Conservation (phyloP, 2,113 vertebrate genomes). For the Charadrius vociferus region DNA sequence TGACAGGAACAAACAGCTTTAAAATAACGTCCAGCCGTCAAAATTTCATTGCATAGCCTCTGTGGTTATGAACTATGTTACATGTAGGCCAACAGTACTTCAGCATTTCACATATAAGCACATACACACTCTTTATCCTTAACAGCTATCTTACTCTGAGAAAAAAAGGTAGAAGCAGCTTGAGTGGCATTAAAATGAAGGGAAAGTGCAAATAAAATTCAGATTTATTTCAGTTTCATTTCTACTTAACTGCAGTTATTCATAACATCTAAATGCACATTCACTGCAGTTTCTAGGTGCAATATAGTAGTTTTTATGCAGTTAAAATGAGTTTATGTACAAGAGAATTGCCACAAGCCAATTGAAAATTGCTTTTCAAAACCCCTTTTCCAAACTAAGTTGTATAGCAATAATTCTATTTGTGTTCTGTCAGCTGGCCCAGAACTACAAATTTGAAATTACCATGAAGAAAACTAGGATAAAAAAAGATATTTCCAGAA, state of each 20-base stretch:
- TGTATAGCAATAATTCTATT: slow-evolving; percentile 46
- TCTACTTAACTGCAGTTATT: slow-evolving; percentile 74
- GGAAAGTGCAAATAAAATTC: slow-evolving; percentile 74
- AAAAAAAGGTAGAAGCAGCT: slow-evolving; percentile 53
- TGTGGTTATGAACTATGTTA: slow-evolving; percentile 36
- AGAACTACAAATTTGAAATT: slow-evolving; percentile 47
- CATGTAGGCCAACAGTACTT: slow-evolving; percentile 36
- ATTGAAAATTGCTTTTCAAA: slow-evolving; percentile 61
- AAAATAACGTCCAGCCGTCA: slow-evolving; percentile 60
- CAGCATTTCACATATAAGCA: slow-evolving; percentile 38
- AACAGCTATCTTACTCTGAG: slow-evolving; percentile 11
- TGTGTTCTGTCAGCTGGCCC: slow-evolving; percentile 50
- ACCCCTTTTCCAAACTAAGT: slow-evolving; percentile 37
- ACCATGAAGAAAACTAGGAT: slow-evolving; percentile 36
- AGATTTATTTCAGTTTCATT: slow-evolving; percentile 75
- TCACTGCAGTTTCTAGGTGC: slow-evolving; percentile 66
- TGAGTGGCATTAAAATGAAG: slow-evolving; percentile 63
- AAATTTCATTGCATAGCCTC: slow-evolving; percentile 44
- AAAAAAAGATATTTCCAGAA: neutral
- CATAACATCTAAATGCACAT: slow-evolving; percentile 74
- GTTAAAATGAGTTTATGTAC: slow-evolving; percentile 74
- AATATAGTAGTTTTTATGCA: slow-evolving; percentile 69
- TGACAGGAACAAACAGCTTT: slow-evolving; percentile 55
- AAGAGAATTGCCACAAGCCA: slow-evolving; percentile 68
- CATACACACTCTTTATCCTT: neutral